phyloP scores from a whole-genome alignment of 2,113 vertebrate genomes.

The Puntigrus tetrazona region DNA sequence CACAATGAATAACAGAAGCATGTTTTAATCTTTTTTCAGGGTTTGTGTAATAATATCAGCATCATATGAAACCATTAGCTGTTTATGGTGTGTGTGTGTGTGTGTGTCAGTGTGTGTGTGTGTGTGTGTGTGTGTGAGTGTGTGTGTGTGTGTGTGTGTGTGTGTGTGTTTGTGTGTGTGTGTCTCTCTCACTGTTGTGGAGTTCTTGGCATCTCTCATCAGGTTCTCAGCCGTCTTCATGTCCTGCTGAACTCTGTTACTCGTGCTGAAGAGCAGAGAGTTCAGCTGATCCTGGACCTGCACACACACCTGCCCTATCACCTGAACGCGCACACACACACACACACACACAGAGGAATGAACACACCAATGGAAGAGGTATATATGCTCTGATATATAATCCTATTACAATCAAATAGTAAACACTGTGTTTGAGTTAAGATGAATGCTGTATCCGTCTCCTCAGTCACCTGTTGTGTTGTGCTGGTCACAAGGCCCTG shows the following conservation, averaged over 20 bases:
- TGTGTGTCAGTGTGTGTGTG: slow-evolving; percentile 4
- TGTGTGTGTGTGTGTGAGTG: neutral
- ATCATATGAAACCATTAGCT: neutral
- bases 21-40: neutral
- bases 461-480: slow-evolving; percentile 85
- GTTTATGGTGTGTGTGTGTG: neutral
- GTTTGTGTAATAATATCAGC: neutral
- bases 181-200: slow-evolving; percentile 82
- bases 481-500: slow-evolving; percentile 97
- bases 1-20: neutral
- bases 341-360: neutral
- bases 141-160: neutral
- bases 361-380: neutral
- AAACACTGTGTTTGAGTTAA: neutral
- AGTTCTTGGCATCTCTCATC: slow-evolving; percentile 92
- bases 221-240: slow-evolving; percentile 85
- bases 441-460: neutral
- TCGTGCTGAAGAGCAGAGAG: slow-evolving; percentile 84
- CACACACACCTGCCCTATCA: slow-evolving; percentile 57
- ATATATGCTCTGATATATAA: neutral
- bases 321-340: slow-evolving; percentile 1
- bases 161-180: neutral
- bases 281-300: slow-evolving; percentile 98
- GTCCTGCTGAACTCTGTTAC: slow-evolving; percentile 83
- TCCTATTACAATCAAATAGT: neutral